Base-by-base conservation (phyloP, 2,888 invertebrate genomes). In the Lithophane ornitopus region DNA sequence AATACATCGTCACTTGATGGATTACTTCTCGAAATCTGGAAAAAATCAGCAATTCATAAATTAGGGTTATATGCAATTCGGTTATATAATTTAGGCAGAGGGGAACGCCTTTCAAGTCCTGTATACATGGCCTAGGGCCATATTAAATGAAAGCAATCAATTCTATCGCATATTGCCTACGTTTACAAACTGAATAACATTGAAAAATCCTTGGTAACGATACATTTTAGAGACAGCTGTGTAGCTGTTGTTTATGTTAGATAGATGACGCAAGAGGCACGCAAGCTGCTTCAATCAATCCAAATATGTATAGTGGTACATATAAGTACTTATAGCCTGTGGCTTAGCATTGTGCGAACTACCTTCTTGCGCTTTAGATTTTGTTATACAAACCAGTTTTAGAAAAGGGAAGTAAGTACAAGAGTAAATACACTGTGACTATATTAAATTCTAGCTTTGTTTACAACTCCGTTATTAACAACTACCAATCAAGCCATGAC, bases 401-500 rank as follows among this genome's bases (percentile, higher is more conserved):
- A 80, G 41, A 67, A 82, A 69, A 78, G 39, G 54, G 68, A 74
- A 71, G 75, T 69, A 19, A 34, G 34, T 34, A 34, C 46, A 19
- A 46, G 46, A 19, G 19, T 16, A 46, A 46, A 70, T 67, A 70
- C 34, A 22, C 54, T 56, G 34, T 61, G 70, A 66, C 71, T 63
- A 49, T 70, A 71, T 74, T 61, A 67, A 28, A 72, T 76, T 69
- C 19, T 67, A 52, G 49, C 28, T 46, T n/a, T 79, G 68, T 72
- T 80, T 81, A 73, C 72, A 63, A 80, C 39, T 67, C 58, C 62
- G 54, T 76, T 80, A 70, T 34, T 34, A 34, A 34, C 54, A 81
- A 68, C n/a, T 70, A 59, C 41, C 63, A 74, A 76, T 76, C 63
- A 78, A 80, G 14, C 26, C 22, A 70, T 77, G 63, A 85, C 41